Evolutionary conservation across 2,113 vertebrate genomes (phyloP).

Genomic region (Galemys pyrenaicus): DNA sequence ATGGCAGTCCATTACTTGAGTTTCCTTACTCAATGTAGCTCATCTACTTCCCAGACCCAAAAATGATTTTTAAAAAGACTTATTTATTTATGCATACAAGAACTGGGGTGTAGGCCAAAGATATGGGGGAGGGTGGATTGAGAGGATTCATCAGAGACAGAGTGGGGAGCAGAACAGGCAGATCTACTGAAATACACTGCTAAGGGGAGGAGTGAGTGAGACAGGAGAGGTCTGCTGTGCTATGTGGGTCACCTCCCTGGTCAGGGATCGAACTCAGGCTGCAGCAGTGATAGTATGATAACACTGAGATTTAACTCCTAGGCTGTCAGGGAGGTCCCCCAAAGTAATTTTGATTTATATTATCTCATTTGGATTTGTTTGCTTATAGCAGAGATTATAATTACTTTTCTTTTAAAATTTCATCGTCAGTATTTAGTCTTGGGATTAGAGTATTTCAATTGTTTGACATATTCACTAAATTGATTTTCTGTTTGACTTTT

Average conservation of each 20-base stretch:
- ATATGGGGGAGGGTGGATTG: too few relatives aligned
- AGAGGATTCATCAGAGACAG: too few relatives aligned
- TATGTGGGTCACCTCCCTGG: too few relatives aligned
- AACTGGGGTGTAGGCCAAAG: too few relatives aligned
- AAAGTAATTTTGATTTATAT: neutral
- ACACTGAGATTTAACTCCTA: too few relatives aligned
- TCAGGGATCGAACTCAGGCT: too few relatives aligned
- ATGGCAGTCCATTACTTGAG: neutral
- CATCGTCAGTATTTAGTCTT: neutral
- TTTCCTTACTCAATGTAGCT: neutral
- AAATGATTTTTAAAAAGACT: neutral
- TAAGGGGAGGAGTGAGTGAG: too few relatives aligned
- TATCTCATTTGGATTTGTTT: neutral
- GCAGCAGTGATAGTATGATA: too few relatives aligned
- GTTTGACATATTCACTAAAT: neutral
- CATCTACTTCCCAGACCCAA: neutral
- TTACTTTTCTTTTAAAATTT: slow-evolving; percentile 39
- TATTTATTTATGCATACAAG: neutral
- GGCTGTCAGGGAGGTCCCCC: neutral
- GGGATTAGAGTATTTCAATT: neutral
- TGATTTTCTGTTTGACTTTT: neutral
- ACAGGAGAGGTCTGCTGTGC: too few relatives aligned
- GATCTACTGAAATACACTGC: too few relatives aligned
- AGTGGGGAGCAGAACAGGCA: too few relatives aligned
- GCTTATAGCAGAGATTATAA: neutral